phyloP scores from a whole-genome alignment of 2,113 vertebrate genomes.

The Donacobius atricapilla region DNA sequence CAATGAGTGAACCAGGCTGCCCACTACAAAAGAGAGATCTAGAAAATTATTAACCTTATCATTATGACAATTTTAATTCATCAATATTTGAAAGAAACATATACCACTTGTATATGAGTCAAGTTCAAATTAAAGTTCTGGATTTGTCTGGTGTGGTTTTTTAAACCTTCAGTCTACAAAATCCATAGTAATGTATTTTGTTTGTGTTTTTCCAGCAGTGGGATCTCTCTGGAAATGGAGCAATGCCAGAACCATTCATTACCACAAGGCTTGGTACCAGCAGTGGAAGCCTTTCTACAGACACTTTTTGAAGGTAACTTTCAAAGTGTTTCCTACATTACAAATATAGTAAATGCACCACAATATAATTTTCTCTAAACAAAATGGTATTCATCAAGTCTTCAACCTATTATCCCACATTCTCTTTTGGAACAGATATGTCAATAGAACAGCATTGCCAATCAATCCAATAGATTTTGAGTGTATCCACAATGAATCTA shows the following conservation, averaged over 20 bases:
- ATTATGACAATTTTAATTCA: not conserved
- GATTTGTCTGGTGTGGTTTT: not conserved
- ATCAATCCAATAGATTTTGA: constrained; percentile 46
- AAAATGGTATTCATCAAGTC: constrained; percentile 11
- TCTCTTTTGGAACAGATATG: constrained; percentile 8
- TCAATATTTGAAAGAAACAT: not conserved
- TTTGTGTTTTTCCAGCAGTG: not conserved
- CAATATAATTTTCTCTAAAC: constrained; percentile 19
- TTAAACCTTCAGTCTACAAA: not conserved
- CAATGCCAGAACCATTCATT: not conserved
- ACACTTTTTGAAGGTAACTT: constrained; percentile 31
- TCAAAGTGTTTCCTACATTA: not conserved
- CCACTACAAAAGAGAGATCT: not conserved
- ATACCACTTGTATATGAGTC: not conserved
- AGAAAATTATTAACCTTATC: not conserved
- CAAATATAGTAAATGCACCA: not conserved
- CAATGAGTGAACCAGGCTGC: not conserved
- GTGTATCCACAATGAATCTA: constrained; percentile 1
- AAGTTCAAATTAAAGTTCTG: not conserved
- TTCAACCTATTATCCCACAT: constrained; percentile 14
- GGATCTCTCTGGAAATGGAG: not conserved
- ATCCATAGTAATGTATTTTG: not conserved
- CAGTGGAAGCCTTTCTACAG: not conserved
- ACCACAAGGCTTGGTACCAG: not conserved
- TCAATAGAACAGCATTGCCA: constrained; percentile 15